Evolutionary conservation across 2,797 vertebrate genomes (phyloP).

Genomic region (Oceanodroma leucorhoa): DNA sequence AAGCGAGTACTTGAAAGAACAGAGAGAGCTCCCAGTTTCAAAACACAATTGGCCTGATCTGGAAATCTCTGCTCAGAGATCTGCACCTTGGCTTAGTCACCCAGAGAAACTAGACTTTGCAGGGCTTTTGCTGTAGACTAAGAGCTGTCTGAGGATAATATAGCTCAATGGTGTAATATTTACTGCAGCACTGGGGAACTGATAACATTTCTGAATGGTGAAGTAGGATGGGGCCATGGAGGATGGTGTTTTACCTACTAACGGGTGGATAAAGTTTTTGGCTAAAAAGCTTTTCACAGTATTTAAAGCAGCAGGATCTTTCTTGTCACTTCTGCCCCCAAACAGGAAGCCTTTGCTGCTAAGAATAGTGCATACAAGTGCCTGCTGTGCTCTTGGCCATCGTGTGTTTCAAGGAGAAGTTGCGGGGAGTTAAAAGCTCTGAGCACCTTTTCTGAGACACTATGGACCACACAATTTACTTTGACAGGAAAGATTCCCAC

Average conservation of each 20-base stretch:
- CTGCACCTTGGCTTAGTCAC: neutral
- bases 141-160: neutral
- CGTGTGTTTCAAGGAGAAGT: neutral
- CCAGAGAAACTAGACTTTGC: neutral
- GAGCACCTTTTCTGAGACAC: neutral
- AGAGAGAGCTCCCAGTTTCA: constrained; percentile 29
- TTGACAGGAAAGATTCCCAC: neutral
- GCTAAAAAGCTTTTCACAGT: neutral
- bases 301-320: neutral
- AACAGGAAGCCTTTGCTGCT: neutral
- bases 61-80: constrained; percentile 8
- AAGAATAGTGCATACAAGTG: neutral
- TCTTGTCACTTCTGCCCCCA: neutral
- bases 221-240: neutral
- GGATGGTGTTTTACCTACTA: neutral
- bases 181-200: neutral
- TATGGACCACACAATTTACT: neutral
- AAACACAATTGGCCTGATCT: constrained; percentile 31
- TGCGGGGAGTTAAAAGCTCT: neutral
- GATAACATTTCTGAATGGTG: neutral
- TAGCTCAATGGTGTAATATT: neutral
- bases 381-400: neutral
- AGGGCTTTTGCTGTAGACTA: neutral
- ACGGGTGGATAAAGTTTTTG: neutral
- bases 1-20: constrained; percentile 26